A percentile compares a stretch with the other conserved stretches of the same genome.
Evolutionary conservation across 2,113 vertebrate species (phyloP).

Genomic region (Periophthalmodon schlosseri): DNA sequence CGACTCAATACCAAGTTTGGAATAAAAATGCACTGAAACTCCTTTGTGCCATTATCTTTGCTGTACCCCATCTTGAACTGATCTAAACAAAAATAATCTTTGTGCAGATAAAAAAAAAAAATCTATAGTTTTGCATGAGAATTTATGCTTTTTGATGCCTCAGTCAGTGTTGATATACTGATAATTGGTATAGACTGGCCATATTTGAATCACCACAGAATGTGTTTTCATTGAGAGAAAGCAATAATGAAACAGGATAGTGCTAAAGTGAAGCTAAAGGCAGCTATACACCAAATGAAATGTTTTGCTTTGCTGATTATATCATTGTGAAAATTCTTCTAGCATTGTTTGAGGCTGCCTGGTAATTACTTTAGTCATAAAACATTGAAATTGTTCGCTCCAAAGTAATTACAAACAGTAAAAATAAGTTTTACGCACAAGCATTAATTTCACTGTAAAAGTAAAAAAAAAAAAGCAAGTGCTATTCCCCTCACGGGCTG

Average conservation of each 20-base stretch:
- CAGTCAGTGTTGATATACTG: too few relatives aligned
- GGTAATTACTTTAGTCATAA: neutral
- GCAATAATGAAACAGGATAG: neutral
- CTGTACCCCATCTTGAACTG: too few relatives aligned
- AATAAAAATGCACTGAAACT: too few relatives aligned
- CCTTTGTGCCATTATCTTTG: too few relatives aligned
- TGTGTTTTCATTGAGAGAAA: constrained; percentile 7
- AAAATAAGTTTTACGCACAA: neutral
- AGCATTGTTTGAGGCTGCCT: neutral
- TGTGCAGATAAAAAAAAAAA: too few relatives aligned
- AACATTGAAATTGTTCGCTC: neutral
- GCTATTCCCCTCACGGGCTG: neutral
- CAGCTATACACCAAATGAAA: neutral
- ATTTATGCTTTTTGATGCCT: too few relatives aligned
- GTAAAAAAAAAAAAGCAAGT: neutral
- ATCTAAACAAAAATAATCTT: too few relatives aligned
- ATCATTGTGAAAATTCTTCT: neutral
- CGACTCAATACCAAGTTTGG: too few relatives aligned
- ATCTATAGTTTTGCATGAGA: too few relatives aligned
- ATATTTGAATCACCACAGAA: constrained; percentile 22
- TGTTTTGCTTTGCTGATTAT: neutral
- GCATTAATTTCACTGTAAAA: neutral
- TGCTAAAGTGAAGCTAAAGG: neutral
- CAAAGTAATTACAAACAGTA: neutral
- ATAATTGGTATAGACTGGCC: neutral